phyloP scores from a whole-genome alignment of 2,113 vertebrate species.

The Scortum barcoo region DNA sequence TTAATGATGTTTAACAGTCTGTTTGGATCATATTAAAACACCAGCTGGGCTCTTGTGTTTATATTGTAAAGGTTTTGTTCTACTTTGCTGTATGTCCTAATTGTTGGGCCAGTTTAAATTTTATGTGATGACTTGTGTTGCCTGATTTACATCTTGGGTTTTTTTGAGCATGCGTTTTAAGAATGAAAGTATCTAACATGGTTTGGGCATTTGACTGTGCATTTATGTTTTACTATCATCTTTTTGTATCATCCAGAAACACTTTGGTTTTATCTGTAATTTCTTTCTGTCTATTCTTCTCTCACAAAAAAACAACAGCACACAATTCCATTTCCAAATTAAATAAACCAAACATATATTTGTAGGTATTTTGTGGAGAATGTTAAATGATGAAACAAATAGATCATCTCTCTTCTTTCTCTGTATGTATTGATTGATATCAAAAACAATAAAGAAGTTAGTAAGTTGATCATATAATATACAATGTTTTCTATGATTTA shows the following conservation, averaged over 20 bases:
- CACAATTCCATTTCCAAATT: background rate
- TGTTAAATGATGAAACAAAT: background rate
- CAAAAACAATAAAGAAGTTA: background rate
- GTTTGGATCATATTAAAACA: conserved; percentile 7
- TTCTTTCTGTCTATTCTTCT: background rate
- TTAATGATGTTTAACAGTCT: background rate
- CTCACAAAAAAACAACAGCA: background rate
- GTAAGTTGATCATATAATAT: background rate
- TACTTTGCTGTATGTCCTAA: background rate
- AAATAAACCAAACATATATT: conserved; percentile 17
- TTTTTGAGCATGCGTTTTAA: background rate
- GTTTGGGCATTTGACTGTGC: background rate
- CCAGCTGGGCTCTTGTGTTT: background rate
- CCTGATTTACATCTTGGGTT: background rate
- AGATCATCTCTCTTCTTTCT: background rate
- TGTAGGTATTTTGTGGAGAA: background rate
- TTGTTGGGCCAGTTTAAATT: conserved; percentile 7
- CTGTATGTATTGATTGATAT: conserved; percentile 14
- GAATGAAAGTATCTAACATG: background rate
- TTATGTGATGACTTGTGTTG: background rate
- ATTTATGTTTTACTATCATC: background rate
- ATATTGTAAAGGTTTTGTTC: background rate
- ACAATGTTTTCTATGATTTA: background rate
- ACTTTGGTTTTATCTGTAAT: conserved; percentile 1
- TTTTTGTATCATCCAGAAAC: background rate